Evolutionary conservation across 2,797 vertebrate species (phyloP), one percentile per base, ranked within the genome.

Genomic region (Cynodonichthys magdalenae): DNA sequence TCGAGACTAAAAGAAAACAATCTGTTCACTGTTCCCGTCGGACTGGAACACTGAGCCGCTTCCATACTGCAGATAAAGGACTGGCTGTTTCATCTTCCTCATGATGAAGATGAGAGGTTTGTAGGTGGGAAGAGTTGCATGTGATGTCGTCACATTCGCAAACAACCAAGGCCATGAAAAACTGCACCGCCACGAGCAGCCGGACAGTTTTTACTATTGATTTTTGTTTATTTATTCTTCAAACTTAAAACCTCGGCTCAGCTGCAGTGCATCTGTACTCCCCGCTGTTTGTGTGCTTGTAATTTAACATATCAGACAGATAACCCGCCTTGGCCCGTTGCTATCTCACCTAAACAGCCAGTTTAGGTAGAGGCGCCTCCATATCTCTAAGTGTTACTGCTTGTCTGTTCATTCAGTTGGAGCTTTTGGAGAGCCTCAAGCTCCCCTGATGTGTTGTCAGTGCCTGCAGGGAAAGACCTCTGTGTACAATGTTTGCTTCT

Each of bases 381-480:
- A 88, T 90, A 89, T 90, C 90, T 91, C 83, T 82, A 86, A 92
- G 92, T 91, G 89, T 91, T 93, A 93, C 87, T 92, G 92, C 91
- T 93, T 93, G 92, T 92, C 90, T 93, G 92, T 92, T 91, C 88
- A 92, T 93, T 93, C 92, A 93, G 91, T 93, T 83, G 89, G 90
- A 93, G 92, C 89, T 90, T 92, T 87, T 77, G 80, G 76, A 85
- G 90, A 86, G 81, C 81, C 75, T 85, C 61, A 41, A 80, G 80
- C 83, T 85, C 74, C 79, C 86, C 70, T 76, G 85, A 84, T 80
- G 82, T 85, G 77, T 87, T 47, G 85, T 88, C 82, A 58, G 67
- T 71, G 85, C 79, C 83, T 81, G 87, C 79, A 55, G 81, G 81
- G 80, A 81, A 73, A 83, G 75, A 75, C 74, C 74, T 80, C 78